Conservation (phyloP, 2,113 vertebrate genomes). For the Hylia prasina region DNA sequence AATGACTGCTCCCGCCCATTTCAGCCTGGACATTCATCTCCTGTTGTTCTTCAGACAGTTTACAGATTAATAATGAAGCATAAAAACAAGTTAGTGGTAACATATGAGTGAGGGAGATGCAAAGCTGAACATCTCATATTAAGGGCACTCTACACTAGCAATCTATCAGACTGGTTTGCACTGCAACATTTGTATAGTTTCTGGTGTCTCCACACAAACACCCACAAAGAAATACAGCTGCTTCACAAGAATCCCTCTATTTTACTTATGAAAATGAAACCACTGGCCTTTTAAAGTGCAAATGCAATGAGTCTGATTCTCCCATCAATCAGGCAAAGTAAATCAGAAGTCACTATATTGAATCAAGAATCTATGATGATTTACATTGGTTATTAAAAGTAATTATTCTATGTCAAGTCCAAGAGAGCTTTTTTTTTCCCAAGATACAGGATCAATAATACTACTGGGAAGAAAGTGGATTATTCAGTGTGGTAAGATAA, state of each 20-base stretch:
- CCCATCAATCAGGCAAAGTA: neutral
- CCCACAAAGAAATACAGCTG: neutral
- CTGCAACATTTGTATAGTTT: neutral
- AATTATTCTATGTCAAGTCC: neutral
- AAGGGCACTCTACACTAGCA: neutral
- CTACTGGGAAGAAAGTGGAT: neutral
- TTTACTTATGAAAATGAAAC: constrained; percentile 17
- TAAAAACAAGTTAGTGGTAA: constrained; percentile 54
- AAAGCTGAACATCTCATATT: constrained; percentile 31
- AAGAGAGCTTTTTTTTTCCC: rapidly evolving
- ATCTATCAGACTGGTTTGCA: neutral
- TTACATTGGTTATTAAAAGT: neutral
- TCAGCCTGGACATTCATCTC: constrained; percentile 39
- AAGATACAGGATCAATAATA: neutral
- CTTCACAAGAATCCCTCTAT: neutral
- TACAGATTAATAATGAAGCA: constrained; percentile 64
- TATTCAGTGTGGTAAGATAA: neutral
- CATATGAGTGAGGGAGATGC: constrained; percentile 8
- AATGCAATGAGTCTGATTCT: neutral
- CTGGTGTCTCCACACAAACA: neutral
- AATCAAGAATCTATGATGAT: neutral
- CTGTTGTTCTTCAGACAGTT: constrained; percentile 50
- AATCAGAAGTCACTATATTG: neutral
- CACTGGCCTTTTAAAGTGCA: neutral
- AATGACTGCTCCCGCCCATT: constrained; percentile 14